Evolutionary conservation across 2,888 invertebrate species (phyloP), one percentile per base, ranked within the genome.

Genomic region (Mythimna loreyi): DNA sequence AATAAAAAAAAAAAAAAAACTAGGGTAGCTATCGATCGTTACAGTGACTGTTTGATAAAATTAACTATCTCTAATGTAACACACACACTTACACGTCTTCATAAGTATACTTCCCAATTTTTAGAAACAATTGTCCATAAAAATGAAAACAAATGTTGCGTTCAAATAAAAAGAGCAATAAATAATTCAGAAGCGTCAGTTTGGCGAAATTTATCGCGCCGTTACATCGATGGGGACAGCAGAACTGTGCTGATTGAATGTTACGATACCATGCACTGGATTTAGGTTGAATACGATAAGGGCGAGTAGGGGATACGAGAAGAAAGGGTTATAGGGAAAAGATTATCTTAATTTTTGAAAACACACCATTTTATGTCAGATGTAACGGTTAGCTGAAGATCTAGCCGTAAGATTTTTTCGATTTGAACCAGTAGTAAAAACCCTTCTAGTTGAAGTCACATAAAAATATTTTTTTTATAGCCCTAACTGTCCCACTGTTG

Each of bases 141-240:
- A 64, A 72, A 53, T 65, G 33, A 52, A 58, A 73, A 77, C 33
- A 66, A 77, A 69, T 40, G 56, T 49, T 57, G 50, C 30, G n/a
- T 7, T 59, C 67, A 52, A 72, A 79, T 68, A 69, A 67, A 80
- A 64, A 67, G n/a, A 43, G 57, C 55, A 30, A 77, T 79, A 79
- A 79, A 79, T 79, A 73, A 73, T 78, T 79, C 73, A 64, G 50
- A 64, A 36, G 52, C 53, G 79, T 69, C 81, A 81, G 72, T 79
- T 68, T 28, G 63, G 9, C 50, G 57, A 58, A 55, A 66, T 79
- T 68, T 81, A 77, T 81, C 78, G 40, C 60, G 8, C 9, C 5
- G 47, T 45, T 67, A 61, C 58, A 81, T 81, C 61, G 50, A 72
- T 16, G 68, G 78, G 66, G 62, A 67, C 60, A 56, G 52, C 53